A percentile compares a stretch with the other conserved stretches of the same genome.
Conservation (phyloP, 2,888 invertebrate genomes). For the Dermolepida albohirtum region DNA sequence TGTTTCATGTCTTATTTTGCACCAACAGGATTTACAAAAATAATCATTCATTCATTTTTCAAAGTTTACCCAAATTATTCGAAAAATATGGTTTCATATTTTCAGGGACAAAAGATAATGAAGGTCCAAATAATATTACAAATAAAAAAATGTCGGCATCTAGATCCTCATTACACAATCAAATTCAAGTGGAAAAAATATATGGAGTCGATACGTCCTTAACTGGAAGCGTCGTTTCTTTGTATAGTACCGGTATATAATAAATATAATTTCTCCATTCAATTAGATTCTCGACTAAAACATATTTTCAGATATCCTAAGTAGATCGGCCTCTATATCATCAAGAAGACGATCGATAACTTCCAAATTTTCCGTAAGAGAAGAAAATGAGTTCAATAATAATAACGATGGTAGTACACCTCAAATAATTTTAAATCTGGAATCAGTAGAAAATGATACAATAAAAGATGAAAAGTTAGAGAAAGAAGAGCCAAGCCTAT, state of each 20-base stretch:
- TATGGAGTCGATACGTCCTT: constrained; percentile 64
- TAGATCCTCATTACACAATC: constrained; percentile 48
- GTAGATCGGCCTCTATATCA: constrained; percentile 1
- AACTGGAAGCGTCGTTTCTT: constrained; percentile 57
- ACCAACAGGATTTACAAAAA: no score
- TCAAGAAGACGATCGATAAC: constrained; percentile 8
- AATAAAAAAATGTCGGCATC: neutral
- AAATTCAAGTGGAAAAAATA: constrained; percentile 62
- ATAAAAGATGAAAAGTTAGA: neutral
- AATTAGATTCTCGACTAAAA: neutral
- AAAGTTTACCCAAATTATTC: no score
- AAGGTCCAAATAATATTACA: neutral
- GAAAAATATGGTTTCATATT: no score
- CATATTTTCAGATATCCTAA: neutral
- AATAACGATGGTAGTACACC: neutral
- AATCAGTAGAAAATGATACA: constrained; percentile 18
- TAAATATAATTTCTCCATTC: neutral
- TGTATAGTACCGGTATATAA: constrained; percentile 40
- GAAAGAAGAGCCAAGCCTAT: neutral
- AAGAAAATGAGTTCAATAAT: neutral
- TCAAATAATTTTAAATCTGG: constrained; percentile 3
- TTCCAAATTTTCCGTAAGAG: neutral
- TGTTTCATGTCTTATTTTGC: no score
- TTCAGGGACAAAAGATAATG: neutral
- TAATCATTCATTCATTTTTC: no score